Evolutionary conservation across 2,888 invertebrate genomes (phyloP).

Genomic region (Vanessa cardui): DNA sequence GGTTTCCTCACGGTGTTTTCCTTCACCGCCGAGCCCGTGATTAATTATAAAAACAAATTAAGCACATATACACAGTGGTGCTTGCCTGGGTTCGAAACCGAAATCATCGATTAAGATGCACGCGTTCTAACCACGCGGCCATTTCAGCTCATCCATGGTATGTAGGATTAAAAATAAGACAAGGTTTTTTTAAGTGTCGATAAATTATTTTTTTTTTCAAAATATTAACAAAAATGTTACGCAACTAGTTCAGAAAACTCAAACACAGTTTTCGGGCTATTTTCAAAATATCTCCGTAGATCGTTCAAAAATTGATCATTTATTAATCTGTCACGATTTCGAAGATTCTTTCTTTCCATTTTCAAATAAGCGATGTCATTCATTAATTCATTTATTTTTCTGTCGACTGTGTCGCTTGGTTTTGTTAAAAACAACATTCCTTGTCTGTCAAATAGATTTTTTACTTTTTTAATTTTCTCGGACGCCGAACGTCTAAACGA

Average conservation of each 20-base stretch:
- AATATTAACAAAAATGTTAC: background rate
- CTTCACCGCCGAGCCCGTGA: too few relatives aligned
- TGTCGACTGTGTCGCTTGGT: constrained; percentile 1
- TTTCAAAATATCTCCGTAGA: background rate
- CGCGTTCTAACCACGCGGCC: too few relatives aligned
- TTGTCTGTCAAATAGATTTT: background rate
- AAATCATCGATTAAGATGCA: too few relatives aligned
- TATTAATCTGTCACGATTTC: background rate
- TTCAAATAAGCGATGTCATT: constrained; percentile 1
- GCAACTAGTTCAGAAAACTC: constrained; percentile 26
- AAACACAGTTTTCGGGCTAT: background rate
- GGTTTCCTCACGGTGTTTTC: too few relatives aligned
- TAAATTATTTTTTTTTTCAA: too few relatives aligned
- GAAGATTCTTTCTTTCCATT: background rate
- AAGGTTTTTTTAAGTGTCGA: too few relatives aligned
- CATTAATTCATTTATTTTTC: background rate
- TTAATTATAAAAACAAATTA: too few relatives aligned
- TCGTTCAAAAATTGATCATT: background rate
- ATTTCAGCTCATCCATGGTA: too few relatives aligned
- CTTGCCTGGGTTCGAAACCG: too few relatives aligned
- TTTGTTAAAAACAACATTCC: background rate
- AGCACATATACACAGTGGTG: too few relatives aligned
- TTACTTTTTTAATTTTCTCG: background rate
- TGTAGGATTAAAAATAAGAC: too few relatives aligned
- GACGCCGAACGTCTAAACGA: constrained; percentile 10